Percentiles rank a stretch among this genome's conserved stretches.
phyloP scores from a whole-genome alignment of 1,140 invertebrate genomes.

The Halyomorpha halys region DNA sequence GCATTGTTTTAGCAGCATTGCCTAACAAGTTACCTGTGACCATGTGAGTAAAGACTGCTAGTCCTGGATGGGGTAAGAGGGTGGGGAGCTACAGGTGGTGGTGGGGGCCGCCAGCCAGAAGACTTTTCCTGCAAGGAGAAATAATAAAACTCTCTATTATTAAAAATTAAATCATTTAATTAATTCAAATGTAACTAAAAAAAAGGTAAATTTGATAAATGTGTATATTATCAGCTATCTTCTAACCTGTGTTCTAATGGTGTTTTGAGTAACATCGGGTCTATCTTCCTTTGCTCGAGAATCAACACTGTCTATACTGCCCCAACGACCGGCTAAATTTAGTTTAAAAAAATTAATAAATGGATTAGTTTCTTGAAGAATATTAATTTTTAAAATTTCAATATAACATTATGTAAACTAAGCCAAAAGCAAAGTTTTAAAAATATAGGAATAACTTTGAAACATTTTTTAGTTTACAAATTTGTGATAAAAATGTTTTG shows the following conservation, averaged over 20 bases:
- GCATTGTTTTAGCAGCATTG: too few relatives aligned
- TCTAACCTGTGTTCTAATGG: constrained; percentile 33
- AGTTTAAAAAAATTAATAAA: not conserved
- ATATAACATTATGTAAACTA: too few relatives aligned
- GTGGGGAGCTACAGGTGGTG: constrained; percentile 43
- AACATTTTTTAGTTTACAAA: too few relatives aligned
- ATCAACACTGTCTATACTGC: constrained; percentile 39
- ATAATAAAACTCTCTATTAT: too few relatives aligned
- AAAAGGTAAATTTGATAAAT: too few relatives aligned
- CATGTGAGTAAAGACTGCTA: constrained; percentile 36
- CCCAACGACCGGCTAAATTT: constrained; percentile 44
- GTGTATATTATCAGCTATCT: too few relatives aligned
- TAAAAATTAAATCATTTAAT: too few relatives aligned
- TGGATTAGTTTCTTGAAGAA: not conserved
- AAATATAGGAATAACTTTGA: too few relatives aligned
- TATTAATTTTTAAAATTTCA: too few relatives aligned
- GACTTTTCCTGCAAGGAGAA: constrained; percentile 22
- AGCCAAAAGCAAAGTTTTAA: too few relatives aligned
- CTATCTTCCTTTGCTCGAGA: constrained; percentile 33
- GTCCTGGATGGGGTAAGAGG: constrained; percentile 32
- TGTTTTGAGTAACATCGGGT: constrained; percentile 32
- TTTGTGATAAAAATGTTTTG: too few relatives aligned
- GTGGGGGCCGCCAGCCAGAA: constrained; percentile 50
- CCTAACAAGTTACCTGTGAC: constrained; percentile 24
- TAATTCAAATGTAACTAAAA: too few relatives aligned